A percentile compares a stretch with the other conserved stretches of the same genome.
phyloP scores from a whole-genome alignment of 2,113 vertebrate species.

The Takifugu bimaculatus region DNA sequence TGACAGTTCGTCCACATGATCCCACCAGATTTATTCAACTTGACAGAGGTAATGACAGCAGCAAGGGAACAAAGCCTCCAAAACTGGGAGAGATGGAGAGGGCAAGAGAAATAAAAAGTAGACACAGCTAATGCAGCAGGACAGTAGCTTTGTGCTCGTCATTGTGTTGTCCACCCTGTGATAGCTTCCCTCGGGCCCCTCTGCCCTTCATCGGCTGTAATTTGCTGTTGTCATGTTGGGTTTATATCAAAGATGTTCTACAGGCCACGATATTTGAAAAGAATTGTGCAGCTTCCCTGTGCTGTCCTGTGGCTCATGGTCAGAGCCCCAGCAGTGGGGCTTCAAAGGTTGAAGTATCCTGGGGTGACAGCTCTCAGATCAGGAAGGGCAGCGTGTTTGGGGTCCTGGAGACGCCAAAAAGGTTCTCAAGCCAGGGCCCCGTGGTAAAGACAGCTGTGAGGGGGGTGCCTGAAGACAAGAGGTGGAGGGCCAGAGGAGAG shows the following conservation, averaged over 20 bases:
- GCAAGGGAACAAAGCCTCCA: not conserved
- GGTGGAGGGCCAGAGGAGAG: conserved; percentile 40
- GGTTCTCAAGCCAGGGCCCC: conserved; percentile 47
- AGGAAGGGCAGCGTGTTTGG: conserved; percentile 37
- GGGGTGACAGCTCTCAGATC: conserved; percentile 52
- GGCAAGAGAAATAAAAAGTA: conserved; percentile 46
- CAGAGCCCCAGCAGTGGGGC: conserved; percentile 54
- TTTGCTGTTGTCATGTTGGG: conserved; percentile 64
- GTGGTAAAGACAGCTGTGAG: conserved; percentile 49
- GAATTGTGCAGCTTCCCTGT: conserved; percentile 49
- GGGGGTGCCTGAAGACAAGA: conserved; percentile 32
- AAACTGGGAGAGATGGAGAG: conserved; percentile 19
- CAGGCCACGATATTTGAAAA: conserved; percentile 58
- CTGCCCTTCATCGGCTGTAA: conserved; percentile 59
- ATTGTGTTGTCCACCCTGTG: conserved; percentile 60
- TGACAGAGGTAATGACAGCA: conserved; percentile 41
- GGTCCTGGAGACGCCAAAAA: conserved; percentile 36
- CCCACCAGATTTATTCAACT: conserved; percentile 28
- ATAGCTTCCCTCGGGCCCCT: conserved; percentile 54
- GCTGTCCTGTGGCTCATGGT: conserved; percentile 52
- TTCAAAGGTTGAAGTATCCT: conserved; percentile 37
- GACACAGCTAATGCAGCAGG: conserved; percentile 66
- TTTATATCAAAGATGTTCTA: conserved; percentile 57
- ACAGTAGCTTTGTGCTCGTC: conserved; percentile 68
- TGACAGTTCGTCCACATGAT: conserved; percentile 33